Evolutionary conservation across 2,113 vertebrate species (phyloP).

Genomic region (Glaucomys volans): DNA sequence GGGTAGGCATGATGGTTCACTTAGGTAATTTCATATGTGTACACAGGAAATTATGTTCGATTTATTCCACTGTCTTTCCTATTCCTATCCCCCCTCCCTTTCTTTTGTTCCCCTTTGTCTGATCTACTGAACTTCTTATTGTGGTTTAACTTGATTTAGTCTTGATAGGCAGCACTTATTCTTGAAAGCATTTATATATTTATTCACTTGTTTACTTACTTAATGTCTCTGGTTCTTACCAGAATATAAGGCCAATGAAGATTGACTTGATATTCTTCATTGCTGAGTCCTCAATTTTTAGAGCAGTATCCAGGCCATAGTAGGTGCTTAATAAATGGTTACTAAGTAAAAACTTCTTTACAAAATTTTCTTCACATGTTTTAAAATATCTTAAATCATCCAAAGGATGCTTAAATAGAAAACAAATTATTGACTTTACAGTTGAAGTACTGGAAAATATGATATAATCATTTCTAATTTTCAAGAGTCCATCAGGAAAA

Average conservation of each 20-base stretch:
- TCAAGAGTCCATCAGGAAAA: background rate
- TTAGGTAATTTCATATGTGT: too few species aligned
- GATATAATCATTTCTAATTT: background rate
- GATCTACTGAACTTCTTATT: too few species aligned
- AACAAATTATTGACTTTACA: background rate
- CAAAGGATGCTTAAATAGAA: background rate
- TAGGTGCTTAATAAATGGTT: background rate
- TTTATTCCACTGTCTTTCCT: too few species aligned
- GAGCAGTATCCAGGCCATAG: background rate
- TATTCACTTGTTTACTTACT: background rate
- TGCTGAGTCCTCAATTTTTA: background rate
- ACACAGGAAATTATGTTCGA: too few species aligned
- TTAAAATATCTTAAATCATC: background rate
- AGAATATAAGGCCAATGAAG: background rate
- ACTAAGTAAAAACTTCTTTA: background rate
- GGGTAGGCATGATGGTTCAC: too few species aligned
- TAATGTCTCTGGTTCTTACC: background rate
- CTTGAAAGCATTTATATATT: background rate
- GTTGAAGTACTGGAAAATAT: background rate
- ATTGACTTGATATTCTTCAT: background rate
- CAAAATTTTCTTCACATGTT: background rate
- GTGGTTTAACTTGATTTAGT: background rate
- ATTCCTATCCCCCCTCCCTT: too few species aligned
- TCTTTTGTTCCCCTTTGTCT: too few species aligned
- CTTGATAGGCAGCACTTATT: background rate